phyloP scores from a whole-genome alignment of 1,140 invertebrate genomes.

The Polyergus mexicanus region DNA sequence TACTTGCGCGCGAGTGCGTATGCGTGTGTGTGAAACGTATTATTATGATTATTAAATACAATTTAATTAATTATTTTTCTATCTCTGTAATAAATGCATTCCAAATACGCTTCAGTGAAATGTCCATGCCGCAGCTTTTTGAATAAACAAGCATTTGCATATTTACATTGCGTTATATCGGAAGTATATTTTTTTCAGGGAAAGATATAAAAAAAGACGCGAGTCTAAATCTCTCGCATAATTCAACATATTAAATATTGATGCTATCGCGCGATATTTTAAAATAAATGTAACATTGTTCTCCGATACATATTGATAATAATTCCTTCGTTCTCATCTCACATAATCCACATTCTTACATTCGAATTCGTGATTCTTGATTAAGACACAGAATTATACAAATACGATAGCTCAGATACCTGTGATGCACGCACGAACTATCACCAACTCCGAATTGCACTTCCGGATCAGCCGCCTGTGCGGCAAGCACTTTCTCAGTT shows the following conservation, averaged over 20 bases:
- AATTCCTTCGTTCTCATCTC: conserved; percentile 18
- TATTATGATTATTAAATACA: conserved; percentile 32
- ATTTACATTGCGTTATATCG: conserved; percentile 5
- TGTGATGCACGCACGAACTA: conserved; percentile 45
- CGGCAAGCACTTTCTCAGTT: conserved; percentile 57
- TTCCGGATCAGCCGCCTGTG: conserved; percentile 58
- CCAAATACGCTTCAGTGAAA: conserved; percentile 11
- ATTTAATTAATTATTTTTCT: conserved; percentile 40
- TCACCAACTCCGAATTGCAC: conserved; percentile 57
- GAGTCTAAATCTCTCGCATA: neutral
- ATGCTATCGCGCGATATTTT: neutral
- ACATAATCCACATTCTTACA: conserved; percentile 35
- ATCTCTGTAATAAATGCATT: conserved; percentile 16
- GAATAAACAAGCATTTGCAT: conserved; percentile 33
- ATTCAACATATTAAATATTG: neutral
- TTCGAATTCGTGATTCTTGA: conserved; percentile 40
- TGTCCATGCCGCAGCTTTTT: neutral
- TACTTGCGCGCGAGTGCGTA: neutral
- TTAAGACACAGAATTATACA: conserved; percentile 46
- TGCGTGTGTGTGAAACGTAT: neutral
- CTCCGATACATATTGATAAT: neutral
- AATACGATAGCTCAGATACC: conserved; percentile 27
- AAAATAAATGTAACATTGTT: neutral
- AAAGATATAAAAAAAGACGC: neutral
- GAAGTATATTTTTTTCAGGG: neutral